Evolutionary conservation across 2,888 invertebrate genomes (phyloP).

Genomic region (Stenchaetothrips biformis): DNA sequence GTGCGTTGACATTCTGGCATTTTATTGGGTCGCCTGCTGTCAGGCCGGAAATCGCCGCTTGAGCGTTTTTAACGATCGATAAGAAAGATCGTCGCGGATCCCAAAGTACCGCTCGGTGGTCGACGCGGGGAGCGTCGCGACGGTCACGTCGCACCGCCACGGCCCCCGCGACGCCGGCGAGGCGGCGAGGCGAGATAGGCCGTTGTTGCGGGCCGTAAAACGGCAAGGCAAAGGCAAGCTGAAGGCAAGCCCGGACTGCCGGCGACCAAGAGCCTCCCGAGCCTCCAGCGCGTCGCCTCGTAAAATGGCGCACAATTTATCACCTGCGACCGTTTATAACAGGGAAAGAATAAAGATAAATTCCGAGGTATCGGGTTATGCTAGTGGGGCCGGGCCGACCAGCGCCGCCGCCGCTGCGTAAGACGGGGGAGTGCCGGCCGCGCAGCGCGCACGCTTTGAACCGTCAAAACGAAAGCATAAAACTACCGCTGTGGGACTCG

Average conservation of each 20-base stretch:
- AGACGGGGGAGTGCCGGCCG: not conserved
- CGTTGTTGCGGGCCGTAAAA: not conserved
- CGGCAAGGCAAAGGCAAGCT: not conserved
- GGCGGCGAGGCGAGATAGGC: not conserved
- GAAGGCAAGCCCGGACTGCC: too few species aligned
- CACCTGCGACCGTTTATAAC: constrained; percentile 14
- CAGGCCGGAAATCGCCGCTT: not conserved
- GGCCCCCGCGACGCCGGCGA: not conserved
- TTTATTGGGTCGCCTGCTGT: too few species aligned
- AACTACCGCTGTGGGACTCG: not conserved
- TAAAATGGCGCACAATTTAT: constrained; percentile 13
- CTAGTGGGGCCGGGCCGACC: not conserved
- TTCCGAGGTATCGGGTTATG: not conserved
- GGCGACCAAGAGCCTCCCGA: too few species aligned
- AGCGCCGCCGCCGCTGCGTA: constrained; percentile 4
- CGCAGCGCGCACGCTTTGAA: too few species aligned
- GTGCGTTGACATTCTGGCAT: too few species aligned
- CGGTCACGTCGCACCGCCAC: not conserved
- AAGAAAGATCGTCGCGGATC: not conserved
- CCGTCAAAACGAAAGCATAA: not conserved
- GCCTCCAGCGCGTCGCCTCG: not conserved
- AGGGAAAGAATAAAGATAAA: not conserved
- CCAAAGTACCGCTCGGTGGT: not conserved
- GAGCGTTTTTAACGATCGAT: not conserved
- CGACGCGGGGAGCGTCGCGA: too few species aligned